Evolutionary conservation across 2,113 vertebrate genomes (phyloP), one percentile per base, ranked within the genome.

Genomic region (Oceanites oceanicus): DNA sequence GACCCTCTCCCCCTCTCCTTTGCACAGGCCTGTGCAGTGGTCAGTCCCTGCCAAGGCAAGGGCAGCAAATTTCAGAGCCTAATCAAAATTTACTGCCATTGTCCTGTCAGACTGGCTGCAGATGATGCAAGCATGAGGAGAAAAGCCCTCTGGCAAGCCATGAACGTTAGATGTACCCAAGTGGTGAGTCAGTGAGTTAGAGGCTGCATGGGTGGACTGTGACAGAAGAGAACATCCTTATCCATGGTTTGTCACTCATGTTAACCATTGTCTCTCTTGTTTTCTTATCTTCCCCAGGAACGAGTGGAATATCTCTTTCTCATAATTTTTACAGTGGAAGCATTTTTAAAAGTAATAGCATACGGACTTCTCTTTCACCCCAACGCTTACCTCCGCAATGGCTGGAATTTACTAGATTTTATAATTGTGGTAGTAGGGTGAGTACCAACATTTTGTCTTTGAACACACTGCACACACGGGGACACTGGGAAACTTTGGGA

Each of bases 251-350:
- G 36, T 55, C 45, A 10, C 29, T 72, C 40, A 5, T 9, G 1
- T 88, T 97, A 96, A 98, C 86, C 20, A 2, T 74, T 68, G 44
- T 87, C 38, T 94, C 89, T 97, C 52, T 88, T 95, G 85, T 93
- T 97, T 67, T 97, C 68, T 96, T 96, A 2, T 97, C 94, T 97
- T 86, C 96, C 96, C 62, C 97, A 99, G 99, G 99, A 99, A 98
- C 99, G 99, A 85, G 99, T 99, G 98, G 99, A 99, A 98, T 99
- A 99, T 98, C 99, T 99, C 98, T 99, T 99, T 98, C 99, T 99
- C 98, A 99, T 99, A 98, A 99, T 99, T 98, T 99, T 99, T 98
- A 99, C 99, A 73, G 99, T 99, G 98, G 99, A 99, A 98, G 99
- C 99, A 86, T 99, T 99, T 98, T 98, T 99, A 97, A 99, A 99